Conservation (phyloP, 2,113 vertebrate species). For the Cygnus buccinator region DNA sequence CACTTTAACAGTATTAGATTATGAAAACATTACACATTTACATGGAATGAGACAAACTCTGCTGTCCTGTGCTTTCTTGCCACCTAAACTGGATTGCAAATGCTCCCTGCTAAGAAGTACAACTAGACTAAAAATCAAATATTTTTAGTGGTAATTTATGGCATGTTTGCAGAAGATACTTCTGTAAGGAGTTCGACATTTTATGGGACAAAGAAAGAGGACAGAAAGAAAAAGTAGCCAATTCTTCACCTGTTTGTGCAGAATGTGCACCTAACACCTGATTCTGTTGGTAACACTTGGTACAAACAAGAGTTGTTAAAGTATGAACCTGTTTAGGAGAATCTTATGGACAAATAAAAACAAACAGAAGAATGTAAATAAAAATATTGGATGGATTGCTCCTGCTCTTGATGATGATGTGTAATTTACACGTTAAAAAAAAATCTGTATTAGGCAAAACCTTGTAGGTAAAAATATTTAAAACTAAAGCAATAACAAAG, state of each 20-base stretch:
- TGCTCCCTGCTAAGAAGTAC: background rate
- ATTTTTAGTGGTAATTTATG: background rate
- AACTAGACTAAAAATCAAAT: background rate
- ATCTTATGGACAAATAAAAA: background rate
- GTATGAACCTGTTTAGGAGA: background rate
- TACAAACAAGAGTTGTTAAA: background rate
- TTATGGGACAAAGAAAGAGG: background rate
- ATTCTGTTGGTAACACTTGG: background rate
- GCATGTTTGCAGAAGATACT: background rate
- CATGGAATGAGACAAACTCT: background rate
- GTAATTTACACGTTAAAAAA: background rate
- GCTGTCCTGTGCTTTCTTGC: background rate
- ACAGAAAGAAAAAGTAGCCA: background rate
- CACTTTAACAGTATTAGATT: background rate
- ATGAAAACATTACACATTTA: background rate
- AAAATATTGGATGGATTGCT: background rate
- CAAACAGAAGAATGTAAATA: background rate
- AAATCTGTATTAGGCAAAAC: background rate
- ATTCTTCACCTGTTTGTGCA: background rate
- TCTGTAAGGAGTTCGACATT: background rate
- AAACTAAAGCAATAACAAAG: background rate
- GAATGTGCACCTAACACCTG: too few relatives aligned
- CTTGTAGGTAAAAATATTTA: background rate
- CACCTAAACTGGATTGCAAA: background rate
- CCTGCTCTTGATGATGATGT: background rate